phyloP scores from a whole-genome alignment of 2,888 invertebrate genomes.

The Philhelius pedissequus region DNA sequence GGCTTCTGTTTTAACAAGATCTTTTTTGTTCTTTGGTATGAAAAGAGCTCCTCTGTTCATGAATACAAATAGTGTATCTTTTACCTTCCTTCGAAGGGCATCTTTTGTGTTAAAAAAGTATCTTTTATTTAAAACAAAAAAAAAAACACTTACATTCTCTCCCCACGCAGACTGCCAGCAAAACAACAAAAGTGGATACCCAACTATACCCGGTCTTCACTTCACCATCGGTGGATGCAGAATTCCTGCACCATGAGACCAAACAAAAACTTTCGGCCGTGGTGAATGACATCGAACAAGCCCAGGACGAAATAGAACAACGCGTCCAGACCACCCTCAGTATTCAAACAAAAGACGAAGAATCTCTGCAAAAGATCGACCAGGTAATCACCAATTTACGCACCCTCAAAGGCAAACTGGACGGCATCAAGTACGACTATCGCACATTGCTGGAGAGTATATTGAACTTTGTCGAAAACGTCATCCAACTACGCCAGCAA shows the following conservation, averaged over 20 bases:
- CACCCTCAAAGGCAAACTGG: slow-evolving; percentile 84
- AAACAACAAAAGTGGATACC: slow-evolving; percentile 84
- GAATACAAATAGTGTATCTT: not conserved
- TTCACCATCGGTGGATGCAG: slow-evolving; percentile 82
- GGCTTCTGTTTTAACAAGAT: not conserved
- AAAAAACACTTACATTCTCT: slow-evolving; percentile 66
- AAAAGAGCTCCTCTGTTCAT: not conserved
- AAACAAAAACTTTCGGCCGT: slow-evolving; percentile 81
- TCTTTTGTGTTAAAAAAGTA: not conserved
- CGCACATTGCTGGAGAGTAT: slow-evolving; percentile 85
- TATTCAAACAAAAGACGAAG: slow-evolving; percentile 82
- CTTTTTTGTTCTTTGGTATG: not conserved
- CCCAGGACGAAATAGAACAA: slow-evolving; percentile 84
- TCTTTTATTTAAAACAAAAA: slow-evolving; percentile 38
- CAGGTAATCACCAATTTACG: slow-evolving; percentile 84
- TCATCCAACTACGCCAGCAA: slow-evolving; percentile 82
- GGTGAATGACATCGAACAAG: slow-evolving; percentile 82
- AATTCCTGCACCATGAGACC: slow-evolving; percentile 81
- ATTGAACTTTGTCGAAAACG: slow-evolving; percentile 85
- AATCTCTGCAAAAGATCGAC: slow-evolving; percentile 80
- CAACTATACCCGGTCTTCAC: slow-evolving; percentile 88
- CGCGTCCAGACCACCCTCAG: slow-evolving; percentile 84
- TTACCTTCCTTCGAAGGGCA: not conserved
- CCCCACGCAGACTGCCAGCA: slow-evolving; percentile 82
- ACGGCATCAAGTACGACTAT: slow-evolving; percentile 85